Evolutionary conservation across 2,888 invertebrate genomes (phyloP), one percentile per base, ranked within the genome.

Genomic region (Apoda limacodes): DNA sequence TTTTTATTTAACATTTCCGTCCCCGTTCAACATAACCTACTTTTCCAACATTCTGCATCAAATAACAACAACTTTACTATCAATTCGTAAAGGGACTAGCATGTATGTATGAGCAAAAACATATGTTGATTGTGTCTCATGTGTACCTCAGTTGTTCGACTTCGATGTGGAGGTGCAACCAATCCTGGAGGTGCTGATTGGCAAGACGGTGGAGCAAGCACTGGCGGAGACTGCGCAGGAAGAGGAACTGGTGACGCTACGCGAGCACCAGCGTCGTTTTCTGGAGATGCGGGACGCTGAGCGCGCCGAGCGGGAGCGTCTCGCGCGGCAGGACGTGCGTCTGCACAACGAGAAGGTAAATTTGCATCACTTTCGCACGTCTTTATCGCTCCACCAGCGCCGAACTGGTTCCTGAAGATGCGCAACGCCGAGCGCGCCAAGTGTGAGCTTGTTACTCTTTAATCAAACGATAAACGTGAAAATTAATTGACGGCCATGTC

Each of bases 151-250:
- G 90, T 76, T 97, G 33, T 95, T 94, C 75, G 92, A 96, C 78
- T 97, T 94, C 75, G 95, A 96, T 67, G 75, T 87, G 55, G 95
- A 96, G 70, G 94, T 95, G 30, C 88, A 90, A 62, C 94, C 95
- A 2, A 88, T 96, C 42, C 82, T 96, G 40, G 95, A 96, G 67
- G 89, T 90, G 28, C 80, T 97, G 38, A 91, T 96, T 24, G 94
- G 94, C 30, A 92, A 93, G 68, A 92, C 93, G 37, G 83, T 94
- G 36, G 93, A 96, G 63, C 94, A 95, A 76, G 88, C 94, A 25
- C 76, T 96, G 47, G 84, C 91, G 9, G 96, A 97, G 68, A 93
- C 94, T 20, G 85, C 95, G 47, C 94, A 96, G 63, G 96, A 97
- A 63, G 95, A 96, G 68, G 96, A 97, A 70, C 76, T 95, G 45